phyloP scores from a whole-genome alignment of 1,140 invertebrate species.

The Steinernema feltiae region DNA sequence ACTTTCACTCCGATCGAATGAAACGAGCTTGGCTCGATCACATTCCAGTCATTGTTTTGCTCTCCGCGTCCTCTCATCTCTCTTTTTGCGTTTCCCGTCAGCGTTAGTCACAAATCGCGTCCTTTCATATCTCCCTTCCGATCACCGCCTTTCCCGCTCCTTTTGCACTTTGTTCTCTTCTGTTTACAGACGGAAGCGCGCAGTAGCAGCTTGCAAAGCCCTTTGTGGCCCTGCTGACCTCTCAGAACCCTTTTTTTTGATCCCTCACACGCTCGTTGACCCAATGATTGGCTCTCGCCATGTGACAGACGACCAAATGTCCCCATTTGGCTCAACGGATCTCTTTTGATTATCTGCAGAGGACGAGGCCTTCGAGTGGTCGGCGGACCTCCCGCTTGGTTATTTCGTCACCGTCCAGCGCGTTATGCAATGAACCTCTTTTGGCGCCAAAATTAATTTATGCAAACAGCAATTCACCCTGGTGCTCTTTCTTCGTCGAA shows the following conservation, averaged over 20 bases:
- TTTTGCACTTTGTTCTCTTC: not conserved
- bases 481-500: too few relatives aligned
- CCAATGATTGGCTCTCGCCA: not conserved
- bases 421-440: not conserved
- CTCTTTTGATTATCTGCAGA: too few relatives aligned
- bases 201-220: not conserved
- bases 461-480: not conserved
- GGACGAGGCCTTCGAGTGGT: too few relatives aligned
- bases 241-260: not conserved
- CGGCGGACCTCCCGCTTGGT: not conserved
- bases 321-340: not conserved
- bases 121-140: not conserved
- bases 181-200: not conserved
- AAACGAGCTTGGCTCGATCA: not conserved
- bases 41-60: not conserved
- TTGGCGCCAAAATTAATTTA: constrained; percentile 12
- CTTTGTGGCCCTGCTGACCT: not conserved
- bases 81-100: not conserved
- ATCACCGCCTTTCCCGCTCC: not conserved
- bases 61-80: too few relatives aligned
- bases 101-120: not conserved
- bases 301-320: constrained; percentile 11
- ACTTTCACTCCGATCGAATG: not conserved
- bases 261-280: not conserved
- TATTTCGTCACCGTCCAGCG: not conserved